phyloP scores from a whole-genome alignment of 1,140 invertebrate genomes.

The Rhysida immarginata region DNA sequence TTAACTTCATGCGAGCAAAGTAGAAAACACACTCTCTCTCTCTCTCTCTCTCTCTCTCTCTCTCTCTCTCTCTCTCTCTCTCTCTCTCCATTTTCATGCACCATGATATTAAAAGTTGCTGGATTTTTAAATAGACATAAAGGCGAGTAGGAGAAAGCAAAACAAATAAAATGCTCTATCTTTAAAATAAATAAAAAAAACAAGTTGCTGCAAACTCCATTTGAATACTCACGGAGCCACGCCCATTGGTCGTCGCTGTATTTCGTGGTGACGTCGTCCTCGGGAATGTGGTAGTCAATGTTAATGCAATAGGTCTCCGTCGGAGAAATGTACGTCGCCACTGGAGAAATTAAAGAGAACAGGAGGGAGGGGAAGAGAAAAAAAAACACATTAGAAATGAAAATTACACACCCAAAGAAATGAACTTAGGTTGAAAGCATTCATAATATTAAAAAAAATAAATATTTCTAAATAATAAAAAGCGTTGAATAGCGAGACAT shows the following conservation, averaged over 20 bases:
- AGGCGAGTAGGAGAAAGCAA: not conserved
- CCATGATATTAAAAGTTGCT: too few relatives aligned
- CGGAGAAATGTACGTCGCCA: conserved; percentile 75
- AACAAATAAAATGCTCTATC: not conserved
- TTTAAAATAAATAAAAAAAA: not conserved
- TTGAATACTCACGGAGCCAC: conserved; percentile 49
- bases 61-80: too few relatives aligned
- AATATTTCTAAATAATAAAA: too few relatives aligned
- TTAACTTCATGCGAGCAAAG: too few relatives aligned
- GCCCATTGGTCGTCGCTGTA: conserved; percentile 71
- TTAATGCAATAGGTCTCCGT: conserved; percentile 89
- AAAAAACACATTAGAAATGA: not conserved
- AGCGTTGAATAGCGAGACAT: too few relatives aligned
- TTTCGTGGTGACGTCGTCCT: conserved; percentile 54
- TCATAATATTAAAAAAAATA: too few relatives aligned
- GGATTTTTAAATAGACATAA: not conserved
- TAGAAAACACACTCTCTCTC: too few relatives aligned
- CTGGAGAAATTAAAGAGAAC: conserved; percentile 40
- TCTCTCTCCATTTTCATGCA: too few relatives aligned
- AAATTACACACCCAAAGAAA: too few relatives aligned
- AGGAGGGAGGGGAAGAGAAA: not conserved
- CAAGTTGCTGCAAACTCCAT: not conserved
- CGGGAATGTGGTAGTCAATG: conserved; percentile 81
- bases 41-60: too few relatives aligned
- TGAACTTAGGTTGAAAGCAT: too few relatives aligned